Evolutionary conservation across 2,888 invertebrate genomes (phyloP).

Genomic region (Sinhomidia bicolor): DNA sequence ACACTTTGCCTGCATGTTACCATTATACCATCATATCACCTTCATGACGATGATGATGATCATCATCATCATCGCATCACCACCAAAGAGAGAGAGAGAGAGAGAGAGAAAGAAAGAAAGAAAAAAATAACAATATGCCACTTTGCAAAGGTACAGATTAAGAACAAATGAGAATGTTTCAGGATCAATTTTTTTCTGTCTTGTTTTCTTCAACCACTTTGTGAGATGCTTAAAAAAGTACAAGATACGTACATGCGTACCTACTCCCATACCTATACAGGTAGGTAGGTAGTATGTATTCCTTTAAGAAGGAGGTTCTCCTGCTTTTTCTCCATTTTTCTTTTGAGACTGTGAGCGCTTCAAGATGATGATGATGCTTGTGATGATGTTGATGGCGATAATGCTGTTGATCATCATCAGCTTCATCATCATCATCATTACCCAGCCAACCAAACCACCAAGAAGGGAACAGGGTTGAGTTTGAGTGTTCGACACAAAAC

Average conservation of each 20-base stretch:
- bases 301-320: not conserved
- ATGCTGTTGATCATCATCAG: slow-evolving; percentile 13
- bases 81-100: no score
- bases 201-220: slow-evolving; percentile 29
- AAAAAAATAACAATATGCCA: slow-evolving; percentile 34
- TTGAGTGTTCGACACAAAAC: slow-evolving; percentile 56
- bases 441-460: not conserved
- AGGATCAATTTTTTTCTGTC: slow-evolving; percentile 27
- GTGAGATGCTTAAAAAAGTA: not conserved
- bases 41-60: not conserved
- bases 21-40: not conserved
- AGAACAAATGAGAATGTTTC: slow-evolving; percentile 59
- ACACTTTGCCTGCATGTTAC: slow-evolving; percentile 38
- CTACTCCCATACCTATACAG: no score
- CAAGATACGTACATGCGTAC: not conserved
- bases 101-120: no score
- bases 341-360: slow-evolving; percentile 8
- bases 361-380: not conserved
- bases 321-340: slow-evolving; percentile 25
- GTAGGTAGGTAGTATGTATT: not conserved
- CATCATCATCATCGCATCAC: slow-evolving; percentile 29
- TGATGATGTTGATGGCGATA: slow-evolving; percentile 4
- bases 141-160: slow-evolving; percentile 54
- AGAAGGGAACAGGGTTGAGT: slow-evolving; percentile 3
- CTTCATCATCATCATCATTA: not conserved